phyloP scores from a whole-genome alignment of 2,113 vertebrate genomes.

The Dasyprocta punctata region DNA sequence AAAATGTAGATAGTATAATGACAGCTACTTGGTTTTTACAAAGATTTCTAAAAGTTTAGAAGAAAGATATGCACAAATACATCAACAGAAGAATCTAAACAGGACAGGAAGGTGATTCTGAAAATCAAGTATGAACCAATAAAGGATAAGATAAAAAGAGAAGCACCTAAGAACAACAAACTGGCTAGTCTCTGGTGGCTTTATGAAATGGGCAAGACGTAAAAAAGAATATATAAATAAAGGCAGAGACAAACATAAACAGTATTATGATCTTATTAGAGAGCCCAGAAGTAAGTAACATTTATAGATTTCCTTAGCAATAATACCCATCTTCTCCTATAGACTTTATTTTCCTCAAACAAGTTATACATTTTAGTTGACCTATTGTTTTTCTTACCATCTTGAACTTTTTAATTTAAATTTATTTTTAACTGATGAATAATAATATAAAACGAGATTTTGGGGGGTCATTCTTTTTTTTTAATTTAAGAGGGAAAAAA shows the following conservation, averaged over 20 bases:
- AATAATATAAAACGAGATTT: neutral
- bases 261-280: neutral
- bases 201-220: neutral
- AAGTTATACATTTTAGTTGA: neutral
- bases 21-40: neutral
- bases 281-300: neutral
- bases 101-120: neutral
- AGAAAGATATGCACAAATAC: neutral
- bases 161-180: neutral
- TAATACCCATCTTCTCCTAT: neutral
- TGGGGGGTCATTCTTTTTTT: too few species aligned
- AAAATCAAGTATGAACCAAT: neutral
- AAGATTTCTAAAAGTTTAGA: neutral
- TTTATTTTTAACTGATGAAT: neutral
- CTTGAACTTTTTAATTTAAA: neutral
- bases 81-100: neutral
- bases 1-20: neutral
- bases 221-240: neutral
- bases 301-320: neutral
- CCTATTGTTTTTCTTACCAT: neutral
- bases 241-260: neutral
- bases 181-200: neutral
- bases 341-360: neutral
- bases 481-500: too few species aligned
- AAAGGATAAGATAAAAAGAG: neutral